These are phyloP conservation scores for Tretioscincus oriximinensis DNA, from an alignment of 2,113 vertebrate species.

Conservation along the genomic window DNA sequence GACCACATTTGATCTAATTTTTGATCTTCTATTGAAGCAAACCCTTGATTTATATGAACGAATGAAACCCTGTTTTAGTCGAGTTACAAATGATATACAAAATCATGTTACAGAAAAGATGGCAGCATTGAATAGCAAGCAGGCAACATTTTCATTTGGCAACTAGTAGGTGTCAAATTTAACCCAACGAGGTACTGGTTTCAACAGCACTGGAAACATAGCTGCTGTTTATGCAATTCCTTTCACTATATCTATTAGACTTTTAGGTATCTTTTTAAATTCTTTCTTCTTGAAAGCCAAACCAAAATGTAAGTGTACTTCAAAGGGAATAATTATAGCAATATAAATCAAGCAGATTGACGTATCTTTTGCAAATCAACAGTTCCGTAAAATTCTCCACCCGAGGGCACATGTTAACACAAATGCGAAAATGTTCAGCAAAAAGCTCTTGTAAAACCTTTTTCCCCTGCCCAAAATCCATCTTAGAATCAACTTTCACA, in stretches of 20 bases:
- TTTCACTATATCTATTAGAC: not conserved
- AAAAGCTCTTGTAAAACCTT: not conserved
- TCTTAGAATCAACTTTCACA: not conserved
- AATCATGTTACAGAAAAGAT: too few species aligned
- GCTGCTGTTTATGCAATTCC: not conserved
- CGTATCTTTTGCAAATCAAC: slow-evolving; percentile 44
- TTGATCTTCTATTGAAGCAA: too few species aligned
- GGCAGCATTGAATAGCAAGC: not conserved
- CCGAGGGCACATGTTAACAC: slow-evolving; percentile 4
- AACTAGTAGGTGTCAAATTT: fast-evolving
- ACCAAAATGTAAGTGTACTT: slow-evolving; percentile 34
- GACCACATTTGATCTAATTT: too few species aligned
- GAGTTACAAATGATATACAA: too few species aligned
- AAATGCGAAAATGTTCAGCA: slow-evolving; percentile 3
- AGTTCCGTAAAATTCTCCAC: slow-evolving; percentile 32
- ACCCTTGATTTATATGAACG: too few species aligned
- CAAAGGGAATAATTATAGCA: slow-evolving; percentile 35
- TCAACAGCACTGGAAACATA: not conserved
- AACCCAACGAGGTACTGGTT: not conserved
- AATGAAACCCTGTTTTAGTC: too few species aligned
- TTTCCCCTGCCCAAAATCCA: not conserved
- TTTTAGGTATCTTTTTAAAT: not conserved
- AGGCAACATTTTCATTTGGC: not conserved
- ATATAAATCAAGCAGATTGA: slow-evolving; percentile 17
- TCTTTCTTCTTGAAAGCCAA: slow-evolving; percentile 4